A percentile compares a stretch with the other conserved stretches of the same genome.
Evolutionary conservation across 2,888 invertebrate genomes (phyloP).

Genomic region (Germaria angustata): DNA sequence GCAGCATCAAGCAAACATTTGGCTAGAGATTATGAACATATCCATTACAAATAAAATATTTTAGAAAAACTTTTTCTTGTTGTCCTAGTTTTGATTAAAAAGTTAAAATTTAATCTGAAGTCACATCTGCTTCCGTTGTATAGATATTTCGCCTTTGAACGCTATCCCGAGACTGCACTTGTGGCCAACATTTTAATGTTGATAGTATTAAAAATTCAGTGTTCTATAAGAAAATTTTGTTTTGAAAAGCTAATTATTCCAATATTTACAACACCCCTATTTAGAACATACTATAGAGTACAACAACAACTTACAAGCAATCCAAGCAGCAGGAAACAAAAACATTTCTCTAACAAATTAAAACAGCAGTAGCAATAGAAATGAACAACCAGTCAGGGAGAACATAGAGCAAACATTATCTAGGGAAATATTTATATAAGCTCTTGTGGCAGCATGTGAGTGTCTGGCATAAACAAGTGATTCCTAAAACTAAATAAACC

Average conservation of each 20-base stretch:
- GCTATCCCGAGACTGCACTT: no score
- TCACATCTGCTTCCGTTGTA: no score
- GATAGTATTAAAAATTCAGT: no score
- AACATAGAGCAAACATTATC: slow-evolving; percentile 20
- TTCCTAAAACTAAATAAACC: slow-evolving; percentile 35
- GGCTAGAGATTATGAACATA: no score
- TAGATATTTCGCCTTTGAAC: no score
- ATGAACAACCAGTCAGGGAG: slow-evolving; percentile 1
- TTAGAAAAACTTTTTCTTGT: no score
- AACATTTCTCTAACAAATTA: background rate
- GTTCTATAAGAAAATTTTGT: no score
- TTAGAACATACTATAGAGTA: background rate
- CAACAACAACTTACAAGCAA: background rate
- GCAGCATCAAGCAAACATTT: no score
- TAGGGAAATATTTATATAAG: background rate
- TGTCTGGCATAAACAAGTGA: slow-evolving; percentile 20
- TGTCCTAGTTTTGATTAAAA: no score
- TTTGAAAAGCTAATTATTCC: background rate
- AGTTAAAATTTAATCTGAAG: no score
- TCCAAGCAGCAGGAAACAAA: background rate
- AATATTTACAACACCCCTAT: background rate
- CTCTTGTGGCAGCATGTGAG: background rate
- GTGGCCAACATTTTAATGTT: no score
- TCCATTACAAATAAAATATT: no score
- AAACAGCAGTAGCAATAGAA: background rate